phyloP scores from a whole-genome alignment of 2,113 vertebrate genomes.

The Halichoerus grypus region DNA sequence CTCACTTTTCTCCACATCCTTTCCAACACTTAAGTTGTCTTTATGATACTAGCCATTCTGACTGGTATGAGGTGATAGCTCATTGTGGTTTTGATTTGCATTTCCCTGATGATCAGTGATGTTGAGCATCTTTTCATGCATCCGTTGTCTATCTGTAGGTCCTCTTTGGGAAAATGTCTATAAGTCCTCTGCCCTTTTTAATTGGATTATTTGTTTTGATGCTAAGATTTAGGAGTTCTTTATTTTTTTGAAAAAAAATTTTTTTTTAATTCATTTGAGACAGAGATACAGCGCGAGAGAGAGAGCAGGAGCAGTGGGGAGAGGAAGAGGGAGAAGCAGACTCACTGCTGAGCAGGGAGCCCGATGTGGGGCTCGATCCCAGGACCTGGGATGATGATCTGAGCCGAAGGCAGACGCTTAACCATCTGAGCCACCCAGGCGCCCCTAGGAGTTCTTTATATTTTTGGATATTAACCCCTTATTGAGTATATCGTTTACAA shows the following conservation, averaged over 20 bases:
- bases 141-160: neutral
- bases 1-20: neutral
- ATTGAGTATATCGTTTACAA: neutral
- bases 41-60: neutral
- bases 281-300: too few relatives aligned
- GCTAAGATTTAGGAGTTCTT: neutral
- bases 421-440: too few relatives aligned
- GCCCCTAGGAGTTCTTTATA: too few relatives aligned
- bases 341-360: too few relatives aligned
- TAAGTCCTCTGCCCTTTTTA: neutral
- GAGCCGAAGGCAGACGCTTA: too few relatives aligned
- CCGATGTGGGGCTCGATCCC: too few relatives aligned
- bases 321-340: too few relatives aligned
- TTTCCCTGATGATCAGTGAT: neutral
- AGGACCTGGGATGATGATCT: too few relatives aligned
- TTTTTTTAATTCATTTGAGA: too few relatives aligned
- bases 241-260: neutral
- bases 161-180: neutral
- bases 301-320: too few relatives aligned
- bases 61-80: neutral
- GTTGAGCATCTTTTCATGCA: neutral
- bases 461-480: neutral
- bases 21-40: neutral
- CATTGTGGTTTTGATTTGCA: neutral
- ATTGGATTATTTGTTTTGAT: neutral